phyloP scores from a whole-genome alignment of 2,797 vertebrate genomes.

The Potorous gilbertii region DNA sequence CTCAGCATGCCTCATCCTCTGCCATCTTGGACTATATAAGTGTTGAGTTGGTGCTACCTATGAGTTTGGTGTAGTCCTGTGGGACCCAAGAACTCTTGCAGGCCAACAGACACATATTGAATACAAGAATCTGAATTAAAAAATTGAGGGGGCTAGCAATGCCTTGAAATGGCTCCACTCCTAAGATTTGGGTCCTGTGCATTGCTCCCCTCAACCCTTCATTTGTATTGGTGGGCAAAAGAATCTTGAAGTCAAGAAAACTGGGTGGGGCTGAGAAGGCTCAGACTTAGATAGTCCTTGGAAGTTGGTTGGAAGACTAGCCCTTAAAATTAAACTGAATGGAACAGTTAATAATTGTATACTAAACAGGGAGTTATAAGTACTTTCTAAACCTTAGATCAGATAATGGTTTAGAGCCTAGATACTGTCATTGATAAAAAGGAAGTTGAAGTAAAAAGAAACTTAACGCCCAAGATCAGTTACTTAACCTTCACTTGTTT shows the following conservation, averaged over 20 bases:
- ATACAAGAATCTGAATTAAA: neutral
- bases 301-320: neutral
- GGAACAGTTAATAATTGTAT: neutral
- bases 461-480: neutral
- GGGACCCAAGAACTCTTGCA: neutral
- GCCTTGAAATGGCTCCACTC: neutral
- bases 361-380: too few species aligned
- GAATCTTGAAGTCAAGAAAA: too few species aligned
- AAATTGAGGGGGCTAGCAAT: neutral
- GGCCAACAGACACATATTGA: neutral
- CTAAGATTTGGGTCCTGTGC: neutral
- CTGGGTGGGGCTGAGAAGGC: too few species aligned
- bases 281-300: neutral
- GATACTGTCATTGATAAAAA: neutral
- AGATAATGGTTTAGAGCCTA: neutral
- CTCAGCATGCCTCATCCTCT: too few species aligned
- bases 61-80: neutral
- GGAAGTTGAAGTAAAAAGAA: neutral
- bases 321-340: neutral
- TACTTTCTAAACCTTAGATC: neutral
- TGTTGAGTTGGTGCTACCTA: neutral
- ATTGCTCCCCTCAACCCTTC: neutral
- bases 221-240: too few species aligned
- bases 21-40: neutral
- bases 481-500: neutral